Conservation (phyloP, 2,113 vertebrate species). For the Oplegnathus fasciatus region DNA sequence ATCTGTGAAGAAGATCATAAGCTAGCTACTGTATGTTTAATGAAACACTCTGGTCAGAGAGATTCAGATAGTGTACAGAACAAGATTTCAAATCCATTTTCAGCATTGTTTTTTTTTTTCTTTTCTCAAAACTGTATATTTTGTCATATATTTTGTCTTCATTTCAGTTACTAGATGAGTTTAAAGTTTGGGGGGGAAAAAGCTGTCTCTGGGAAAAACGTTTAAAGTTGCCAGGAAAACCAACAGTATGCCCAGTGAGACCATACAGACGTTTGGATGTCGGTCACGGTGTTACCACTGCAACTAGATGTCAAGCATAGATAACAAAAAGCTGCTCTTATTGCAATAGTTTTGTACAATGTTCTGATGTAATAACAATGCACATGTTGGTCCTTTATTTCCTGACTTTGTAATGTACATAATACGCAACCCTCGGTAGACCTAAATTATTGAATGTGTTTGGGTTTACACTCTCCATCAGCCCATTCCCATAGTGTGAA, state of each 20-base stretch:
- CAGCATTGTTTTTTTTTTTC: slow-evolving; percentile 31
- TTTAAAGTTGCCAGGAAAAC: slow-evolving; percentile 57
- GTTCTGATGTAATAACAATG: slow-evolving; percentile 77
- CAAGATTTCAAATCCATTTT: slow-evolving; percentile 48
- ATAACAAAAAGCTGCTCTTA: slow-evolving; percentile 83
- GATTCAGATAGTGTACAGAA: slow-evolving; percentile 63
- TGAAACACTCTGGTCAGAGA: slow-evolving; percentile 50
- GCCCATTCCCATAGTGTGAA: slow-evolving; percentile 76
- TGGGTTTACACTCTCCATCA: slow-evolving; percentile 74
- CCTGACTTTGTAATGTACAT: slow-evolving; percentile 82
- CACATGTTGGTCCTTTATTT: slow-evolving; percentile 74
- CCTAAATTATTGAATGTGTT: slow-evolving; percentile 82
- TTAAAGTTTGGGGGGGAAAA: not conserved
- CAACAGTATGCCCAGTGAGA: slow-evolving; percentile 45
- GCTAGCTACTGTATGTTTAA: slow-evolving; percentile 78
- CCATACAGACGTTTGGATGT: slow-evolving; percentile 57
- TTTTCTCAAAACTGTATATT: slow-evolving; percentile 61
- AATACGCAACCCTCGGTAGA: slow-evolving; percentile 71
- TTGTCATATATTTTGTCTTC: slow-evolving; percentile 51
- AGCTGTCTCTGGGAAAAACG: slow-evolving; percentile 43
- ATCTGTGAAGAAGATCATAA: slow-evolving; percentile 82
- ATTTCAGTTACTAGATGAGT: slow-evolving; percentile 58
- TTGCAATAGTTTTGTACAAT: slow-evolving; percentile 84
- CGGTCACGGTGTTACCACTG: slow-evolving; percentile 71
- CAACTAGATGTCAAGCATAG: slow-evolving; percentile 79